Conservation (phyloP, 2,113 vertebrate genomes). For the Paralichthys olivaceus region DNA sequence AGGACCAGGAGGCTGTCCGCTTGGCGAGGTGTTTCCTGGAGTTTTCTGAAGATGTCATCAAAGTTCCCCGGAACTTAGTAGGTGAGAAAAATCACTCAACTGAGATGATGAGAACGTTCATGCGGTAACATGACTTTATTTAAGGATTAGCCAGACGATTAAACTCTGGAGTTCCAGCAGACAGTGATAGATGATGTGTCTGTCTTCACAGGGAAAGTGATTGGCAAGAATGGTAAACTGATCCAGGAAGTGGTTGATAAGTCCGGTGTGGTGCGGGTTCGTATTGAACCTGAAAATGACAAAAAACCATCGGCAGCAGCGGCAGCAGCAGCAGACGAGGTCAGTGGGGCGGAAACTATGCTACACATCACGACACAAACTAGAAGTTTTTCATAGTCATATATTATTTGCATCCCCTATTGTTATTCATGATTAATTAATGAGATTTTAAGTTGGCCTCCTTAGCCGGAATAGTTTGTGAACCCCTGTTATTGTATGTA, state of each 20-base stretch:
- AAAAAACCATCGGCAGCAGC: conserved; percentile 90
- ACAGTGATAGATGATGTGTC: background rate
- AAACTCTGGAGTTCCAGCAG: background rate
- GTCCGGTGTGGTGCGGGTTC: conserved; percentile 96
- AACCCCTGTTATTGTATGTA: background rate
- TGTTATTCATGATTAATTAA: too few species aligned
- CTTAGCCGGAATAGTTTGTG: too few species aligned
- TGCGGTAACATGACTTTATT: background rate
- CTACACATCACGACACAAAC: background rate
- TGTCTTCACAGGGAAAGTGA: conserved; percentile 90
- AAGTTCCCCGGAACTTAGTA: conserved; percentile 97
- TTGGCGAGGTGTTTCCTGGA: conserved; percentile 95
- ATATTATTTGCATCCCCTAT: too few species aligned
- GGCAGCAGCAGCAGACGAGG: conserved; percentile 91
- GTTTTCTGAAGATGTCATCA: conserved; percentile 97
- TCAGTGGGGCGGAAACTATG: conserved; percentile 62
- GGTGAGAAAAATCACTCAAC: conserved; percentile 81
- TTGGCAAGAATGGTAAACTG: conserved; percentile 98
- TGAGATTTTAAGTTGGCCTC: too few species aligned
- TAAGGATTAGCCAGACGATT: background rate
- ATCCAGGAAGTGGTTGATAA: conserved; percentile 99
- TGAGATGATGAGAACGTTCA: background rate
- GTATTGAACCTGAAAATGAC: conserved; percentile 97
- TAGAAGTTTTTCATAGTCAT: background rate
- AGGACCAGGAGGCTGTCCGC: conserved; percentile 98